Base-by-base conservation (phyloP, 2,888 invertebrate genomes). In the Diarsia dahlii region DNA sequence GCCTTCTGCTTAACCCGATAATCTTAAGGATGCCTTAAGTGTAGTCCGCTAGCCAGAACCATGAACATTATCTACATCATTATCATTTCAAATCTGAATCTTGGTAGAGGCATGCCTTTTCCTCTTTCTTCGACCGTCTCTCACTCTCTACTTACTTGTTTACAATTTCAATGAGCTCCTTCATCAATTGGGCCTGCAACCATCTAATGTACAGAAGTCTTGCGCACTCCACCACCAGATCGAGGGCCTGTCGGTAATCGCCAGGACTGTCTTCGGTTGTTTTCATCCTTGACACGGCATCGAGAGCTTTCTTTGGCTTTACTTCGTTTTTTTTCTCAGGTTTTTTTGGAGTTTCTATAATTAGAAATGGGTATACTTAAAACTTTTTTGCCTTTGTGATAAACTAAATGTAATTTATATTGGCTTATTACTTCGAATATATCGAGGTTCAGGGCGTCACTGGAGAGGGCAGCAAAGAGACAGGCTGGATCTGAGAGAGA, bases 141-240 rank as follows among this genome's bases (percentile, higher is more conserved):
- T 63, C 4, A n/a, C n/a, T 63, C n/a, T 63, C 1, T 45, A 63
- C 63, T 63, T 63, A 95, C 96, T 89, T 95, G 63, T 90, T 78
- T 20, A 95, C 92, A 34, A 93, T 78, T 62, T 86, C 79, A 23
- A 95, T 87, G 0, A 95, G 89, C 64, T 93, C 92, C 70, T 92
- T 94, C 70, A 94, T 77, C 46, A 96, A 84, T 60, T 93, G 93
- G 1, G 91, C 92, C 81, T 95, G 94, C 39, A 96, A 71, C 95
- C 95, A 95, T 76, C 94, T 85, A 39, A 94, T 91, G 66, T 94
- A 90, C 50, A 95, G 74, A 3, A 94, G 77, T 64, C 95, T 91
- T 1, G 94, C 93, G 77, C 93, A 95, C 20, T 95, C 94, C 0
- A 89, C 91, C 56, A 95, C 92, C 13, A 95, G 84, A 45, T 92